Conservation (phyloP, 30 jellyfish, hydroid and myxozoan species). For the Turritopsis rubra region DNA sequence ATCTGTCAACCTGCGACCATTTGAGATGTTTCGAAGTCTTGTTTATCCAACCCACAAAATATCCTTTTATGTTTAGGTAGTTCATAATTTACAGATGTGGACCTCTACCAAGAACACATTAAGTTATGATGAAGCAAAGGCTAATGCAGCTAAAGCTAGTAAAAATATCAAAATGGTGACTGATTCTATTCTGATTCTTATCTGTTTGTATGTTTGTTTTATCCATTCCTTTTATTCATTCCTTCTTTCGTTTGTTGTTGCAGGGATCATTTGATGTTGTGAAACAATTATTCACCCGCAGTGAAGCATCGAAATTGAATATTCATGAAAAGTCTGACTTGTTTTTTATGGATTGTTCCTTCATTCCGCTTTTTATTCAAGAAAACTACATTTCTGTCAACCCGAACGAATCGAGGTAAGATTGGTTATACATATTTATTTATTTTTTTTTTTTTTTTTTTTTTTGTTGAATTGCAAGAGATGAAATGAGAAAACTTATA, state of each 20-base stretch:
- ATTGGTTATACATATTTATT: not conserved
- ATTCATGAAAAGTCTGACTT: constrained; percentile 63
- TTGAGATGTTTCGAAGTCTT: not conserved
- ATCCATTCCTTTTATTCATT: not conserved
- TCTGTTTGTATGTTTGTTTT: not conserved
- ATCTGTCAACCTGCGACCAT: no score
- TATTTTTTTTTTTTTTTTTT: not conserved
- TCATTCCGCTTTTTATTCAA: constrained; percentile 91
- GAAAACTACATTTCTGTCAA: constrained; percentile 65
- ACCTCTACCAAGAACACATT: constrained; percentile 59
- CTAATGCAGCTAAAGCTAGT: constrained; percentile 55
- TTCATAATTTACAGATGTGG: constrained; percentile 97
- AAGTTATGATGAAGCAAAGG: constrained; percentile 75
- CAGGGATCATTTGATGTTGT: constrained; percentile 92
- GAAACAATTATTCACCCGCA: constrained; percentile 51
- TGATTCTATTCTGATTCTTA: not conserved
- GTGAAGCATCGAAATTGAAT: constrained; percentile 61
- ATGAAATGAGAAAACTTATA: not conserved
- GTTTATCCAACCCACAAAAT: no score
- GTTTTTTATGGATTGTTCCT: constrained; percentile 86
- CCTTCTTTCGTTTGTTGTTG: not conserved
- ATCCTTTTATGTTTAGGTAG: constrained; percentile 31
- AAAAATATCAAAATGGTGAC: constrained; percentile 83
- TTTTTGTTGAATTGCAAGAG: not conserved
- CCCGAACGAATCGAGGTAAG: constrained; percentile 63